Evolutionary conservation across 1,140 invertebrate species (phyloP).

Genomic region (Brachionus rotundiformis): DNA sequence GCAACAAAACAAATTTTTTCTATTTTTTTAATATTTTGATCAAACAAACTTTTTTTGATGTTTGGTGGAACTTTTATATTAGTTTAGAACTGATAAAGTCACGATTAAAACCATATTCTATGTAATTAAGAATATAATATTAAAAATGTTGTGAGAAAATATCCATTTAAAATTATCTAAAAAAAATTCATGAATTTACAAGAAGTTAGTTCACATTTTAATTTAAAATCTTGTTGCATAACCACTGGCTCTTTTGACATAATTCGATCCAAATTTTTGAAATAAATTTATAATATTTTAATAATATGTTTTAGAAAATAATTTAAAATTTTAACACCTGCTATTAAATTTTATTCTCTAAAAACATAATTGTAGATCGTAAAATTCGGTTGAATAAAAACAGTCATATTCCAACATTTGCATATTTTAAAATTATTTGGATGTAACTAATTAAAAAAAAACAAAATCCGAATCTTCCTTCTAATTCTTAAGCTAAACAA

Average conservation of each 20-base stretch:
- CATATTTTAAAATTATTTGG: not conserved
- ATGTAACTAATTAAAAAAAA: constrained; percentile 21
- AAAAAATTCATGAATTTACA: not conserved
- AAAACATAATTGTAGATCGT: not conserved
- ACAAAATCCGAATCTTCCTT: not conserved
- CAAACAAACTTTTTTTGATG: constrained; percentile 38
- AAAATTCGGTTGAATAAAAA: not conserved
- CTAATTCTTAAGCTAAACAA: not conserved
- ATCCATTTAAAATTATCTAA: not conserved
- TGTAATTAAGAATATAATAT: not conserved
- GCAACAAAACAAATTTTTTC: not conserved
- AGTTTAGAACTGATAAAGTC: not conserved
- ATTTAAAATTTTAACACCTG: not conserved
- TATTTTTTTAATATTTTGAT: not conserved
- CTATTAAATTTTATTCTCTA: constrained; percentile 1
- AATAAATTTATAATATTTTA: not conserved
- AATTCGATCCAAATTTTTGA: not conserved
- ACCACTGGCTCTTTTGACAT: not conserved
- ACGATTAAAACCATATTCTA: constrained; percentile 15
- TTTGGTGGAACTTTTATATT: not conserved
- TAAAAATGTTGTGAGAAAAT: not conserved
- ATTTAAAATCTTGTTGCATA: not conserved
- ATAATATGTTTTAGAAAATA: not conserved
- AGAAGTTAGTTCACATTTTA: not conserved
- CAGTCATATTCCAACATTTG: not conserved